Evolutionary conservation across 2,113 vertebrate species (phyloP), one percentile per base, ranked within the genome.

Genomic region (Phoxinus phoxinus): DNA sequence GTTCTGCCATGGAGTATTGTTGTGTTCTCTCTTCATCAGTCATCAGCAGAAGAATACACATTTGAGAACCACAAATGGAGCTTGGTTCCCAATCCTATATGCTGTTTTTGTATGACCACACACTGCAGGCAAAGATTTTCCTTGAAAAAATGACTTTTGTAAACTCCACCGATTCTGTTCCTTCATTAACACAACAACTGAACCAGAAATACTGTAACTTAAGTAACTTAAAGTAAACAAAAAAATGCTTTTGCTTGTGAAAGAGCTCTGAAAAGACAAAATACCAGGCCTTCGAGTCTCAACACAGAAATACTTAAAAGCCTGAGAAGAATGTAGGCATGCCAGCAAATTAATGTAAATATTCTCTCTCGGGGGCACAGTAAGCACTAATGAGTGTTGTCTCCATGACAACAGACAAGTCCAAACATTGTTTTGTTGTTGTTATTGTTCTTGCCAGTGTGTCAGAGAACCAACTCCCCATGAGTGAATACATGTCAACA

Each of bases 361-460:
- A 84, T 74, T 86, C 79, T 37, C 87, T 86, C 85, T 83, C 61
- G 53, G 74, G 6, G 56, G 71, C 84, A 84, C 44, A 10, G 48
- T 46, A 44, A 85, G 76, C 59, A 23, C 85, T 59, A 23, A 86
- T 86, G 75, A 84, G 76, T 59, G 53, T 58, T 27, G 94, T 95
- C 93, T 91, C 94, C 90, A 95, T 93, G 93, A 93, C 84, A 92
- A 92, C 92, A 91, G 91, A 93, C 93, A 93, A 94, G 94, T 95
- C 94, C 93, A 95, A 95, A 94, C 94, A 94, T 91, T 92, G 85
- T 93, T 93, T 90, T 95, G 94, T 94, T 95, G 93, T 94, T 95
- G 93, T 95, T 95, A 94, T 95, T 95, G 93, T 94, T 88, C 86
- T 84, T 85, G 86, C 92, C 92, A 94, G 93, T 94, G 93, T 94